Base-by-base conservation (phyloP, 1,140 invertebrate genomes). In the Drosophila erecta region DNA sequence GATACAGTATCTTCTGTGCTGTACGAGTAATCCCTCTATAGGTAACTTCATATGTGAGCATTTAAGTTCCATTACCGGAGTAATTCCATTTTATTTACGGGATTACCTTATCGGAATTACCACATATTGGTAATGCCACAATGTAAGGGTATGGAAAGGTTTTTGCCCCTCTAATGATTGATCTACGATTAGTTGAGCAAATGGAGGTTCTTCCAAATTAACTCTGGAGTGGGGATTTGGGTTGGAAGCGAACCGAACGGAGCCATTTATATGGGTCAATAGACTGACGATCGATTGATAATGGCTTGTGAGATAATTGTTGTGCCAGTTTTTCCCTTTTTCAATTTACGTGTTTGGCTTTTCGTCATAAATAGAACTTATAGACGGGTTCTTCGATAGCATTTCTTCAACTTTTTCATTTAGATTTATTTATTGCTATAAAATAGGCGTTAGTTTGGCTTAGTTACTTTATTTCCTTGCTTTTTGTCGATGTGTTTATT, bases 241-340 rank as follows among this genome's bases (percentile, higher is more conserved):
- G n/a, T 40, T 14, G 50, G 2, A 70, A 20, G 24, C 49, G 12
- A 55, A 69, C 35, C 33, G 14, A 38, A 69, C 15, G 27, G 47
- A 41, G 20, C 47, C 57, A 44, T 43, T 67, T 64, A 81, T 60
- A 54, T 81, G 47, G 79, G 79, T 81, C 79, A 83, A 79, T 60
- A 59, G 54, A 60, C 56, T 71, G 65, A 57, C 72, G 51, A 61
- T 81, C 17, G 41, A 78, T 75, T 75, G 79, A 81, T 81, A 83
- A 64, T 73, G 67, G 30, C 54, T 49, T 71, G 20, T 30, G 33
- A 66, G 78, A 81, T 81, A 81, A 81, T 77, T 76, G 41, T 17
- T 53, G 49, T 58, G 49, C 38, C 53, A 57, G 51, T 64, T 67
- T 51, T 65, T 27, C 33, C 59, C 30, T 53, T 35, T 38, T 73